Conservation (phyloP, 2,888 invertebrate genomes). For the Laothoe populi region DNA sequence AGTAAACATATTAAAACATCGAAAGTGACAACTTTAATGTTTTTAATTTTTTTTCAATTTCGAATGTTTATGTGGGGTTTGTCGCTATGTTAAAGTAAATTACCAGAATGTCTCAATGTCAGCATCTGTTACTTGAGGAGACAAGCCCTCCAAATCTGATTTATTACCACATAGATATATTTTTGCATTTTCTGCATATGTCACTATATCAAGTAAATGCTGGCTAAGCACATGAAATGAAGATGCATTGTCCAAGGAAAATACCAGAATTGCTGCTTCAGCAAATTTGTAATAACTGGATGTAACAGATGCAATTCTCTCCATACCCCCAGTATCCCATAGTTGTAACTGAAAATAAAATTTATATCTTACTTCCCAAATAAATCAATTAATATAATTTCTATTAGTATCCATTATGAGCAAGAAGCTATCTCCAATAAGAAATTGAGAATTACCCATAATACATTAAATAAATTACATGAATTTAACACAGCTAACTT, state of each 20-base stretch:
- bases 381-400: not conserved
- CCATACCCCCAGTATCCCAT: conserved; percentile 99
- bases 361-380: not conserved
- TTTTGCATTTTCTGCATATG: conserved; percentile 97
- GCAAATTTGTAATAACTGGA: conserved; percentile 98
- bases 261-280: conserved; percentile 96
- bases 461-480: too few species aligned
- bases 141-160: conserved; percentile 90
- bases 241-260: conserved; percentile 94
- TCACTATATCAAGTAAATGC: conserved; percentile 96
- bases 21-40: too few species aligned
- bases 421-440: not conserved
- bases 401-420: not conserved
- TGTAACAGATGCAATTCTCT: conserved; percentile 96
- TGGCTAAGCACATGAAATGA: conserved; percentile 97
- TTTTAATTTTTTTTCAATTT: too few species aligned
- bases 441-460: too few species aligned
- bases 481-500: too few species aligned
- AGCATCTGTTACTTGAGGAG: conserved; percentile 92
- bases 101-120: conserved; percentile 96
- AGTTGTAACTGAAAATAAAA: conserved; percentile 89
- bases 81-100: conserved; percentile 39
- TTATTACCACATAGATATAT: conserved; percentile 98
- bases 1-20: too few species aligned
- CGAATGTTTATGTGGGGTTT: too few species aligned